A percentile compares a stretch with the other conserved stretches of the same genome.
Evolutionary conservation across 2,113 vertebrate species (phyloP).

Genomic region (Ellobius talpinus): DNA sequence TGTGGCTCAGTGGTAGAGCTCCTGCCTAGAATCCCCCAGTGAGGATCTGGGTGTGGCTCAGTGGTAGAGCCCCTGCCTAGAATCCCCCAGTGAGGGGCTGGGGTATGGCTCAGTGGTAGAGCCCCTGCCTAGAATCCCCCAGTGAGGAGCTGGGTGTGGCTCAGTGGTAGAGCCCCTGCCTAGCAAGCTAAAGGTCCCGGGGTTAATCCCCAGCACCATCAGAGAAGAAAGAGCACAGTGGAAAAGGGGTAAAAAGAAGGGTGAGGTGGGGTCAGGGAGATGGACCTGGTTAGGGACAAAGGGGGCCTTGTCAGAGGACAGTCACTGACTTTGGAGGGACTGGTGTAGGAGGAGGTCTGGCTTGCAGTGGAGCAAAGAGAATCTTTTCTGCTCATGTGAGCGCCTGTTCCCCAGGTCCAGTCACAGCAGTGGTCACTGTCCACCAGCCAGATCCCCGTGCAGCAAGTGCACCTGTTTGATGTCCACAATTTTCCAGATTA

Average conservation of each 20-base stretch:
- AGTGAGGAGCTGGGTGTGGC: too few species aligned
- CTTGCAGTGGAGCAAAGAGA: background rate
- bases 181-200: background rate
- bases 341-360: too few species aligned
- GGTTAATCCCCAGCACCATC: background rate
- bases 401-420: slow-evolving; percentile 85
- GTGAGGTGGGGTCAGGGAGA: background rate
- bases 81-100: too few species aligned
- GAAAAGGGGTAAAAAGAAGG: too few species aligned
- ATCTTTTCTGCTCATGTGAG: background rate
- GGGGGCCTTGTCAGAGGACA: background rate
- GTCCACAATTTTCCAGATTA: slow-evolving; percentile 92
- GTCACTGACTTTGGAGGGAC: background rate
- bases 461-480: slow-evolving; percentile 93
- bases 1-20: too few species aligned
- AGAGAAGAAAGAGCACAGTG: accelerated
- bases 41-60: too few species aligned
- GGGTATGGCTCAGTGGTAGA: too few species aligned
- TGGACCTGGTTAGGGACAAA: background rate
- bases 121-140: too few species aligned
- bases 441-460: slow-evolving; percentile 93
- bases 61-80: too few species aligned
- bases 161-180: too few species aligned
- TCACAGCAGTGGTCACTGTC: slow-evolving; percentile 93
- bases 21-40: too few species aligned